These are phyloP conservation scores for Atrina japonica DNA, from an alignment of 2,888 invertebrate species.

Conservation along the genomic window DNA sequence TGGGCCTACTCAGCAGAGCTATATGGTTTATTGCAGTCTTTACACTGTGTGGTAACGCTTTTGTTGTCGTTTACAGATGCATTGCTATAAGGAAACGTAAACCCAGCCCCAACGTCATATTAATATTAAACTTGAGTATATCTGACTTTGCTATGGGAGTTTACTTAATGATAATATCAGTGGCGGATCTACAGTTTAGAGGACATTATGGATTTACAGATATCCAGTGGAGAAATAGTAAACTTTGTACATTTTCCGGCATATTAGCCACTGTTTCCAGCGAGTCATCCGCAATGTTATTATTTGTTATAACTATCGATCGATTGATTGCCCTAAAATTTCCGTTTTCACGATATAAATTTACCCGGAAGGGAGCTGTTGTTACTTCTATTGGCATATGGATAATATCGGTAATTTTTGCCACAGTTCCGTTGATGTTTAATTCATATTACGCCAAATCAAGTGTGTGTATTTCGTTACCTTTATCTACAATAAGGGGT, in stretches of 20 bases:
- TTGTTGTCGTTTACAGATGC: neutral
- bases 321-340: neutral
- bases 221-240: conserved; percentile 1
- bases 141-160: conserved; percentile 19
- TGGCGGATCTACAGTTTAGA: neutral
- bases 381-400: neutral
- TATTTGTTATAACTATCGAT: conserved; percentile 12
- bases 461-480: neutral
- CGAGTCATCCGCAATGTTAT: conserved; percentile 11
- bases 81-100: neutral
- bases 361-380: neutral
- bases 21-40: neutral
- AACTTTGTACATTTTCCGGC: neutral
- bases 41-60: neutral
- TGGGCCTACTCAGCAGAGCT: neutral
- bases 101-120: neutral
- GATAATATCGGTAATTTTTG: neutral
- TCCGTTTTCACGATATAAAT: neutral
- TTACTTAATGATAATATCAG: conserved; percentile 5
- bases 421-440: neutral
- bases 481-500: neutral
- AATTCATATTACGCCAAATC: neutral
- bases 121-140: conserved; percentile 5
- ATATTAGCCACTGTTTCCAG: conserved; percentile 15
- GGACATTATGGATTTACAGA: neutral